These are phyloP conservation scores for Aphidoletes aphidimyza DNA, from an alignment of 2,888 invertebrate species.

Conservation along the genomic window DNA sequence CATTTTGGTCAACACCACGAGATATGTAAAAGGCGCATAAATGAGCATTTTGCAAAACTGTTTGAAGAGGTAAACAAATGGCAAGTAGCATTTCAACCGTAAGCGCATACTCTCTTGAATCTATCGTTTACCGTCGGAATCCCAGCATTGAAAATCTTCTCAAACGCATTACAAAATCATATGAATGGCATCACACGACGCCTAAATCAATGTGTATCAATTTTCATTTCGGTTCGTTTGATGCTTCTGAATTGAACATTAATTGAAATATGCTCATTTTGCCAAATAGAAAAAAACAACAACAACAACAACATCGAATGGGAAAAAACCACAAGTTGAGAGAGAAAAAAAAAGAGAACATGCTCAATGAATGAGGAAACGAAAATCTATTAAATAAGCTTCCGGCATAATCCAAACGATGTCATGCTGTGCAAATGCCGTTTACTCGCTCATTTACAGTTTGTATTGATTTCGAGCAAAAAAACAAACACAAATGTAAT, in stretches of 20 bases:
- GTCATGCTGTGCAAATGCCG: background rate
- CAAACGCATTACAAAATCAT: background rate
- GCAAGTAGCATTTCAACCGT: background rate
- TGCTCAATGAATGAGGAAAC: background rate
- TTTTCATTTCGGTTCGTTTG: conserved; percentile 17
- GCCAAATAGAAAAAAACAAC: background rate
- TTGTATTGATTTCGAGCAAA: background rate
- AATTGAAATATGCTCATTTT: conserved; percentile 41
- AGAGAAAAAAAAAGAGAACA: background rate
- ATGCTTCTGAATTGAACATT: background rate
- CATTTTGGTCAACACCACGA: conserved; percentile 38
- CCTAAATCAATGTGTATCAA: background rate
- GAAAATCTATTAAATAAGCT: background rate
- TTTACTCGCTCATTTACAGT: background rate
- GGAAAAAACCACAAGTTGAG: background rate
- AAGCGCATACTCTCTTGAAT: background rate
- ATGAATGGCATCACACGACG: conserved; percentile 9
- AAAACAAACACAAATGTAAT: background rate
- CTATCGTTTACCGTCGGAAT: background rate
- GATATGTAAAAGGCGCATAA: background rate
- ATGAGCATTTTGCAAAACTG: background rate
- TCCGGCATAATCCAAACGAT: background rate
- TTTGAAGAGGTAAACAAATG: background rate
- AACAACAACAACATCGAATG: too few species aligned
- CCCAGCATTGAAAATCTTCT: conserved; percentile 14